Evolutionary conservation across 2,113 vertebrate species (phyloP).

Genomic region (Zapus hudsonius): DNA sequence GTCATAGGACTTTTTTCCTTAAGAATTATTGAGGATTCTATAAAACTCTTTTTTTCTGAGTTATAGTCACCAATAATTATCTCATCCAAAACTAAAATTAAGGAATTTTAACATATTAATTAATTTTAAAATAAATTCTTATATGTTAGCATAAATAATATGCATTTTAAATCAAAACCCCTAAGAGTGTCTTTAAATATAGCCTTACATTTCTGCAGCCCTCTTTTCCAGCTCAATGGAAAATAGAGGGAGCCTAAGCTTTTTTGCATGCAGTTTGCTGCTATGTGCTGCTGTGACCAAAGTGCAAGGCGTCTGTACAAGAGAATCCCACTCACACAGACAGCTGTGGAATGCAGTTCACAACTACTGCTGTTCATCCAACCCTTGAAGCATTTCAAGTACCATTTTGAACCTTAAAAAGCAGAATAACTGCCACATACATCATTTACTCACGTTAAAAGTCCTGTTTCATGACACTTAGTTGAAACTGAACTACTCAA

Average conservation of each 20-base stretch:
- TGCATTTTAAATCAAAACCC: constrained; percentile 26
- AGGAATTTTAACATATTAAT: constrained; percentile 30
- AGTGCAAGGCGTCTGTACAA: not conserved
- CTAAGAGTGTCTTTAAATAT: not conserved
- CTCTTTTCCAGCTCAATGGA: not conserved
- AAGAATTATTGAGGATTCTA: not conserved
- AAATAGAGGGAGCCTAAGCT: not conserved
- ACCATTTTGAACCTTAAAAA: constrained; percentile 29
- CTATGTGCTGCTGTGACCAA: not conserved
- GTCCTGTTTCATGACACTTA: constrained; percentile 97
- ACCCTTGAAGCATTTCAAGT: constrained; percentile 18
- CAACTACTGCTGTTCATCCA: not conserved
- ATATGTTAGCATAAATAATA: constrained; percentile 8
- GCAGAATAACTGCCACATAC: not conserved
- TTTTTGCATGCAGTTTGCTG: not conserved
- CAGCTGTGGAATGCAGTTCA: not conserved
- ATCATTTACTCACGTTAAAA: constrained; percentile 92
- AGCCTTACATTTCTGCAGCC: not conserved
- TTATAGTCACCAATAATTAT: not conserved
- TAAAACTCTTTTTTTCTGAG: not conserved
- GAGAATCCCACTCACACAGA: not conserved
- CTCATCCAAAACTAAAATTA: constrained; percentile 11
- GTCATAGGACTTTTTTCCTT: not conserved
- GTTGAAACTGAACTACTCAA: constrained; percentile 99
- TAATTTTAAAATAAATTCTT: constrained; percentile 12